Percentiles rank a stretch among this genome's conserved stretches.
phyloP scores from a whole-genome alignment of 2,888 invertebrate species.

The Drosophila tanythrix region DNA sequence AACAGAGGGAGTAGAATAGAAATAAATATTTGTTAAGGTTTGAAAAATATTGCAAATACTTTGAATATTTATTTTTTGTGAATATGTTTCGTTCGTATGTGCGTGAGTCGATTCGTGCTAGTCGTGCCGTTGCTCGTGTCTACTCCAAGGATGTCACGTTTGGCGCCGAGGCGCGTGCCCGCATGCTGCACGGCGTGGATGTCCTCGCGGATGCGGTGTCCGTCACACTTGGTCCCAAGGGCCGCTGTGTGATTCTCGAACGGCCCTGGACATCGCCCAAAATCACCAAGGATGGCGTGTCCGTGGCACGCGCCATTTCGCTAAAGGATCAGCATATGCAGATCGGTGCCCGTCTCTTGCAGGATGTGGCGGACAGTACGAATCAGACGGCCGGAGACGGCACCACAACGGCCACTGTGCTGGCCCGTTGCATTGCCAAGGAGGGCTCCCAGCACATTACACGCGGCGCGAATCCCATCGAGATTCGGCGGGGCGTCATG shows the following conservation, averaged over 20 bases:
- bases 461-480: slow-evolving; percentile 98
- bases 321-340: slow-evolving; percentile 99
- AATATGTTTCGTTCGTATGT: slow-evolving; percentile 62
- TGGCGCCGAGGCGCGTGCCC: slow-evolving; percentile 97
- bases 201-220: slow-evolving; percentile 99
- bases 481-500: slow-evolving; percentile 97
- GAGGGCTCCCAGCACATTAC: slow-evolving; percentile 99
- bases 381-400: slow-evolving; percentile 99
- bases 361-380: slow-evolving; percentile 99
- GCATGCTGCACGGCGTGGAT: slow-evolving; percentile 99
- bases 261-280: slow-evolving; percentile 99
- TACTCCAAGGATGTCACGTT: slow-evolving; percentile 99
- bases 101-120: slow-evolving; percentile 36
- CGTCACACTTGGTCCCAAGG: slow-evolving; percentile 99
- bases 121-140: slow-evolving; percentile 85
- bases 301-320: slow-evolving; percentile 98
- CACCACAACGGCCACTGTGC: slow-evolving; percentile 98
- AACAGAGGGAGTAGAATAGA: slow-evolving; percentile 26
- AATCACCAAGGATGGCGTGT: slow-evolving; percentile 99
- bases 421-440: slow-evolving; percentile 99
- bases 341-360: slow-evolving; percentile 98
- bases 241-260: slow-evolving; percentile 99
- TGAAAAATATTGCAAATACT: not conserved
- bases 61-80: not conserved
- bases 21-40: slow-evolving; percentile 6